phyloP scores from a whole-genome alignment of 2,797 vertebrate species.

The Myotis daubentonii region DNA sequence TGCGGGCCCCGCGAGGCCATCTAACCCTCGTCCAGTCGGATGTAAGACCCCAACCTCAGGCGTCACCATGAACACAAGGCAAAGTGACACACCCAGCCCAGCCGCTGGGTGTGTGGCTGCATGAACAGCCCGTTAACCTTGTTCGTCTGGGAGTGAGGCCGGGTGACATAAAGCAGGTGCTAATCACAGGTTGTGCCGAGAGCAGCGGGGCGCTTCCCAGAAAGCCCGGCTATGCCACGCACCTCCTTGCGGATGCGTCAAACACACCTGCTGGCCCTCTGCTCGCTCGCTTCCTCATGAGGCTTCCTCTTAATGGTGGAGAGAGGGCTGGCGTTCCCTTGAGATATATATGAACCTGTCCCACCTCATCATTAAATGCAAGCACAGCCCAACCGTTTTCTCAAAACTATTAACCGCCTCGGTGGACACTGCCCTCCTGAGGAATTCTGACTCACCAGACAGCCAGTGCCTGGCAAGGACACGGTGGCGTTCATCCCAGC shows the following conservation, averaged over 20 bases:
- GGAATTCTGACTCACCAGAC: constrained; percentile 67
- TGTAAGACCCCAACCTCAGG: background rate
- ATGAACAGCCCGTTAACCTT: constrained; percentile 76
- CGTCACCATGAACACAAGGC: background rate
- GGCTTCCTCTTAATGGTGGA: constrained; percentile 62
- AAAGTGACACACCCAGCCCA: background rate
- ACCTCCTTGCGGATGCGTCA: background rate
- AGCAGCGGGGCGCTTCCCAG: background rate
- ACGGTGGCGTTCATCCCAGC: background rate
- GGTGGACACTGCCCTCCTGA: background rate
- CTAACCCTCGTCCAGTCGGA: accelerated
- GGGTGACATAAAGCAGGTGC: constrained; percentile 79
- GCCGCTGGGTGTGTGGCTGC: constrained; percentile 49
- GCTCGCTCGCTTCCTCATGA: background rate
- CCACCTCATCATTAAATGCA: constrained; percentile 47
- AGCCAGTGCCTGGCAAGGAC: background rate
- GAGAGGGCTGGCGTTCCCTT: constrained; percentile 29
- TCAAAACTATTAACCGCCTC: constrained; percentile 45
- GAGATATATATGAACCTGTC: constrained; percentile 43
- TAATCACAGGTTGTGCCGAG: constrained; percentile 68
- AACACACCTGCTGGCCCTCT: background rate
- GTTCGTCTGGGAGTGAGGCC: constrained; percentile 77
- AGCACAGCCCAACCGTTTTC: constrained; percentile 34
- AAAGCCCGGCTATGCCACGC: accelerated
- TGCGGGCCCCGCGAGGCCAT: accelerated